Evolutionary conservation across 1,140 invertebrate genomes (phyloP).

Genomic region (Planococcus citri): DNA sequence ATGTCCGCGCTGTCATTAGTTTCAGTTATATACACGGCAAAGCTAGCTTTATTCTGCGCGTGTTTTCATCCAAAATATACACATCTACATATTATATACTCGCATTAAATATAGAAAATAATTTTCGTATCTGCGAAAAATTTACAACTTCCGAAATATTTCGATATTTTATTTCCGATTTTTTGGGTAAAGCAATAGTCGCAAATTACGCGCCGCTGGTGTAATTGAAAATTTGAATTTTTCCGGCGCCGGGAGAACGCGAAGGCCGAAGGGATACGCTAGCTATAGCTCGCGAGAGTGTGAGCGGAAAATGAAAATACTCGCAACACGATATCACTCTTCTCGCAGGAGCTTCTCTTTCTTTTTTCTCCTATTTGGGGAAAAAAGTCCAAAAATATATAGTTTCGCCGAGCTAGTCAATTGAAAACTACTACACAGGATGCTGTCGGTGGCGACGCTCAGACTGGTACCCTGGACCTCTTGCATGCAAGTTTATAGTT

Average conservation of each 20-base stretch:
- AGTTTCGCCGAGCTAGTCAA: background rate
- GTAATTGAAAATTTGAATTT: background rate
- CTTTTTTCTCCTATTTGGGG: no score
- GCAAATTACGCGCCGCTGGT: background rate
- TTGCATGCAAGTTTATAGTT: background rate
- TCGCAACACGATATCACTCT: background rate
- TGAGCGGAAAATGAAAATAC: background rate
- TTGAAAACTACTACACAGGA: background rate
- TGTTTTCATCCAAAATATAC: no score
- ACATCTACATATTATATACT: no score
- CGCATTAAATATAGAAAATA: background rate
- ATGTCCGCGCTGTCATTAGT: slow-evolving; percentile 17
- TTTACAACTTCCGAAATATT: background rate
- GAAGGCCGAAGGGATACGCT: no score
- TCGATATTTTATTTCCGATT: background rate
- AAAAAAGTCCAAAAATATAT: no score
- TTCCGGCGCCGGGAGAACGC: background rate
- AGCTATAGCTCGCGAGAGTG: no score
- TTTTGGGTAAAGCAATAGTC: background rate
- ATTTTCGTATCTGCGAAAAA: background rate
- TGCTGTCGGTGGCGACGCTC: background rate
- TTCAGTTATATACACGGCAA: background rate
- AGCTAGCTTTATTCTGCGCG: background rate
- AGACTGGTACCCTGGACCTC: background rate
- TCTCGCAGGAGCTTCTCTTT: background rate